Conservation (phyloP, 2,888 invertebrate genomes). For the Stratiomys singularior region DNA sequence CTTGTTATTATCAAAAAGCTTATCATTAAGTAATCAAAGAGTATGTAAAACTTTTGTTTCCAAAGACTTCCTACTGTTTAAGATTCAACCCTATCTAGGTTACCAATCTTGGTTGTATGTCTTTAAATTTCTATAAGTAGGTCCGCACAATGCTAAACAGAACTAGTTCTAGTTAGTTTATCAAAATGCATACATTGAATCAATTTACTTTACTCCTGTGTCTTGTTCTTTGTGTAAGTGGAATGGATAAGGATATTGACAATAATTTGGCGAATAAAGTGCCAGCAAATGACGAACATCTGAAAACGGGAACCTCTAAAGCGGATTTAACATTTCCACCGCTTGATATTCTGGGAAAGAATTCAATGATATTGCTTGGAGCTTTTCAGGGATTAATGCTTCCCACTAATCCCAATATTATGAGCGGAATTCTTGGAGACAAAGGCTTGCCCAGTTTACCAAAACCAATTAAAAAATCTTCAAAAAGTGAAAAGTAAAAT, state of each 20-base stretch:
- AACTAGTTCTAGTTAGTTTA: not conserved
- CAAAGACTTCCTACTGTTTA: too few relatives aligned
- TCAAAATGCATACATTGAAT: not conserved
- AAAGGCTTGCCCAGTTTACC: conserved; percentile 28
- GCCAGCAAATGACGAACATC: not conserved
- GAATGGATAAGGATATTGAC: not conserved
- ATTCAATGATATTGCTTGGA: conserved; percentile 31
- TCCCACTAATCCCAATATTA: conserved; percentile 14
- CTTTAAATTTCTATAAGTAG: too few relatives aligned
- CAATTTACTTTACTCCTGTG: not conserved
- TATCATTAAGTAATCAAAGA: too few relatives aligned
- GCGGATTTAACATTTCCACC: conserved; percentile 11
- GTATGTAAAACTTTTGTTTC: too few relatives aligned
- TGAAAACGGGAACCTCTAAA: not conserved
- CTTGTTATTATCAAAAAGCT: too few relatives aligned
- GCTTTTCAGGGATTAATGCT: conserved; percentile 36
- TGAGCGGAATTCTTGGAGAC: conserved; percentile 35
- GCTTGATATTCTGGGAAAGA: not conserved
- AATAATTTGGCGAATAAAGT: not conserved
- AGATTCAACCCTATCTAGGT: too few relatives aligned
- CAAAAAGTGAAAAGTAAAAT: too few relatives aligned
- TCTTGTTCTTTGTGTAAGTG: not conserved
- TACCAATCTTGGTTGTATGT: too few relatives aligned
- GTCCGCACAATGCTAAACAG: too few relatives aligned
- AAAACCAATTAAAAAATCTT: not conserved